Conservation (phyloP, 1,140 invertebrate species). For the Bombus pascuorum region DNA sequence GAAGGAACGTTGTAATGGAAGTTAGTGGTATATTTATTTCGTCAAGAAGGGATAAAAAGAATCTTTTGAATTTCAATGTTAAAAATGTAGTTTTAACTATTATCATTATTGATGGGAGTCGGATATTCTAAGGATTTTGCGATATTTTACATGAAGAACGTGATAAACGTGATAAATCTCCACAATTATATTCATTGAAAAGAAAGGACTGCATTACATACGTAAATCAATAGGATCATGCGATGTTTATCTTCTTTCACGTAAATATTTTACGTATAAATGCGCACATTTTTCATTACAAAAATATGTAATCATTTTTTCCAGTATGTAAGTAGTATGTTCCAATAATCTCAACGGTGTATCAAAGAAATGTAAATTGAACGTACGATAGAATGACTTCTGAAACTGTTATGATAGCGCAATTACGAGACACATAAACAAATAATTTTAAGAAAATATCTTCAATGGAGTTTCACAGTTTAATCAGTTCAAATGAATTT, state of each 20-base stretch:
- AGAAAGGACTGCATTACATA: too few relatives aligned
- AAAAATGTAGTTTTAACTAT: background rate
- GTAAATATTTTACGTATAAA: too few relatives aligned
- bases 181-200: too few relatives aligned
- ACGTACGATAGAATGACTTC: background rate
- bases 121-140: too few relatives aligned
- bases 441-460: background rate
- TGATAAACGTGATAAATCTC: background rate
- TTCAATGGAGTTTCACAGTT: background rate
- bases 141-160: background rate
- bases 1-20: background rate
- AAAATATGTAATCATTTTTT: background rate
- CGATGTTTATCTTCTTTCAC: too few relatives aligned
- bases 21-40: background rate
- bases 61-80: background rate
- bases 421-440: background rate
- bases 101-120: background rate
- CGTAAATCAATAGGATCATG: too few relatives aligned
- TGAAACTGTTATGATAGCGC: background rate
- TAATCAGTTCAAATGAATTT: background rate
- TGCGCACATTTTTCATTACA: background rate
- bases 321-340: too few relatives aligned
- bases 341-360: background rate
- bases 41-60: background rate
- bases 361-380: background rate